Evolutionary conservation across 53 echinoderm and acorn worm species (phyloP), one percentile per base, ranked within the genome.

Genomic region (Echinarachnius parma): DNA sequence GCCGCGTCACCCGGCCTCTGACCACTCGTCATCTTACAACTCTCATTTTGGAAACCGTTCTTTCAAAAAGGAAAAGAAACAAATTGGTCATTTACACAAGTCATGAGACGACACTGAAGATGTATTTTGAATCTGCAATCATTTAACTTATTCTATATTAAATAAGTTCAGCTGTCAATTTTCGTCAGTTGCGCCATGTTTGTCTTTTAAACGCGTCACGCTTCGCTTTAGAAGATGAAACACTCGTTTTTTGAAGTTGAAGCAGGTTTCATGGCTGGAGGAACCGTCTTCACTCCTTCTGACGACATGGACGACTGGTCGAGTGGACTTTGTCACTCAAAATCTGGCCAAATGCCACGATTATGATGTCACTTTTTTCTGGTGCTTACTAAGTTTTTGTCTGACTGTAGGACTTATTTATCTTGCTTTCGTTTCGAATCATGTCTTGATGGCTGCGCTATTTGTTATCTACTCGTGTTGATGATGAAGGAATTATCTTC

Each of bases 291-390:
- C n/a, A n/a, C n/a, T n/a, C n/a, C n/a, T n/a, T n/a, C n/a, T n/a
- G n/a, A n/a, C n/a, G n/a, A n/a, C n/a, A n/a, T n/a, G n/a, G 68
- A 68, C 68, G 34, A 19, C 50, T 23, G 31, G 68, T 53, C 68
- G 24, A 68, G 68, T 68, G 68, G 68, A 68, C 68, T 36, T 23
- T 23, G 52, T 53, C 68, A 68, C 26, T 28, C 28, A 24, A n/a
- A n/a, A n/a, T n/a, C n/a, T n/a, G n/a, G n/a, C n/a, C n/a, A n/a
- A n/a, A n/a, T n/a, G n/a, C n/a, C 7, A n/a, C n/a, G n/a, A n/a
- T n/a, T n/a, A n/a, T n/a, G n/a, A n/a, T n/a, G n/a, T n/a, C n/a
- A n/a, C n/a, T n/a, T n/a, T n/a, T n/a, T n/a, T n/a, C n/a, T n/a
- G n/a, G n/a, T n/a, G n/a, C n/a, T n/a, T n/a, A n/a, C n/a, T n/a